Evolutionary conservation across 2,888 invertebrate genomes (phyloP).

Genomic region (Leptura quadrifasciata): DNA sequence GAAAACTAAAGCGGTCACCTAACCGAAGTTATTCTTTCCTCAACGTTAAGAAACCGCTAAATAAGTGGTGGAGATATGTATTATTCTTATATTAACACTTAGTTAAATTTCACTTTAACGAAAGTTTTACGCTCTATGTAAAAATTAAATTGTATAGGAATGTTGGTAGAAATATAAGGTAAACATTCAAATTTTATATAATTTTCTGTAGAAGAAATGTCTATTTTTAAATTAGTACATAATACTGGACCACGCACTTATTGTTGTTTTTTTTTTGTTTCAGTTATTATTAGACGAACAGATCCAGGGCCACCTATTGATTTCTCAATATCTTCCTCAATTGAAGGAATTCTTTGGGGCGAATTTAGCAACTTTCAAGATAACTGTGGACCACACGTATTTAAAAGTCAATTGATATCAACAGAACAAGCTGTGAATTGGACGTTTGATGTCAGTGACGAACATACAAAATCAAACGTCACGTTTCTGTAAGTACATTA

Average conservation of each 20-base stretch:
- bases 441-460: conserved; percentile 60
- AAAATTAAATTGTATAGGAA: too few species aligned
- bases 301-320: conserved; percentile 52
- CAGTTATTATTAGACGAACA: conserved; percentile 56
- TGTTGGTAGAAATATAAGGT: too few species aligned
- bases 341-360: conserved; percentile 56
- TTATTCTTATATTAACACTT: too few species aligned
- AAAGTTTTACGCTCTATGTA: too few species aligned
- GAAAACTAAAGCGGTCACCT: too few species aligned
- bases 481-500: conserved; percentile 67
- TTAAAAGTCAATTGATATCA: conserved; percentile 58
- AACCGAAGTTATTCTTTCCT: too few species aligned
- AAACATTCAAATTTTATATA: too few species aligned
- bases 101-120: too few species aligned
- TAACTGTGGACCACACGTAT: conserved; percentile 58
- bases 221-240: too few species aligned
- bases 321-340: conserved; percentile 58
- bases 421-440: conserved; percentile 62
- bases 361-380: conserved; percentile 55
- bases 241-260: neutral
- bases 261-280: conserved; percentile 47
- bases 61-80: too few species aligned
- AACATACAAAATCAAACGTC: conserved; percentile 61
- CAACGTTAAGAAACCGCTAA: too few species aligned
- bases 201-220: too few species aligned